Base-by-base conservation (phyloP, 1,140 invertebrate genomes). In the Liolophura sinensis region DNA sequence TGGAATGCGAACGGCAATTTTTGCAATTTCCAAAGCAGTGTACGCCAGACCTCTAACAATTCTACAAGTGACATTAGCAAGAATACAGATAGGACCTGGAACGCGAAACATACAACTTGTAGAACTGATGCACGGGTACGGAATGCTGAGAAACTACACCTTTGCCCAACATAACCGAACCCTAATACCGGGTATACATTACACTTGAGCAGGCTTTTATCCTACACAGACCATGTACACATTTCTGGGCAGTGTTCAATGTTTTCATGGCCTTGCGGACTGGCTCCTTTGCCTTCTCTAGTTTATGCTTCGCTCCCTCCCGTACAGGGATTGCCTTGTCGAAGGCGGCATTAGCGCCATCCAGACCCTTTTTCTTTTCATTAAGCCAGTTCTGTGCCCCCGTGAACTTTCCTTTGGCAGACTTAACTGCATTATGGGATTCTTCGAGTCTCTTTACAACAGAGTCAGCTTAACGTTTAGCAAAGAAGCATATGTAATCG, bases 181-280 rank as follows among this genome's bases (percentile, higher is more conserved):
- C 40, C 67, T 64, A 18, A 73, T 46, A 15, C 71, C 71, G 3
- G 71, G 71, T 14, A 70, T 52, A 48, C 71, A 73, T n/a, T 4
- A 73, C 16, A n/a, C 54, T 60, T 16, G 25, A 15, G n/a, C 71
- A 73, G 11, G 31, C 48, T 59, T 52, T 57, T 20, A 73, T 70
- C 60, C 46, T 64, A 59, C 71, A 73, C 0, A 73, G 49, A 27
- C 48, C 67, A 61, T 73, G 60, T 27, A 73, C 48, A 9, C 67
- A 11, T 56, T 31, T 64, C 47, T 73, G 62, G 12, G 71, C 68
- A 3, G 58, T 56, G 11, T 64, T 40, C 9, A 73, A 25, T 52
- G 59, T 65, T 25, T 51, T 22, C 7, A 67, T 18, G 22, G 71
- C 68, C 47, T 47, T 51, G 24, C 56, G 12, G 49, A 64, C 59